phyloP scores from a whole-genome alignment of 2,888 invertebrate species.

The Thymelicus lineola region DNA sequence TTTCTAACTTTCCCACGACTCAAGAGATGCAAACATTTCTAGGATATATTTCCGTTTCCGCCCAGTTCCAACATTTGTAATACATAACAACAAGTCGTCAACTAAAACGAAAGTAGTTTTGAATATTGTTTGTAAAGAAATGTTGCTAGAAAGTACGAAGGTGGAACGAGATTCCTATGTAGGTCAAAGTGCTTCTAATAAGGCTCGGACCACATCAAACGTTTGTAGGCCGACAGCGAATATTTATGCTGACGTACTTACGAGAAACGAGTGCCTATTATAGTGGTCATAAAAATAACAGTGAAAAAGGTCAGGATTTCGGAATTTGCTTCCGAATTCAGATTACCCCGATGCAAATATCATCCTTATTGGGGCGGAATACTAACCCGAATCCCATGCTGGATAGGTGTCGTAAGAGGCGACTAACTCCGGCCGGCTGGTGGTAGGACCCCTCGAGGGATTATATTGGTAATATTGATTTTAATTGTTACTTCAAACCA shows the following conservation, averaged over 20 bases:
- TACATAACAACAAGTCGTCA: conserved; percentile 13
- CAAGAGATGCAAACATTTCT: conserved; percentile 8
- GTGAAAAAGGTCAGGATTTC: too few species aligned
- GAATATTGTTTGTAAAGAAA: conserved; percentile 44
- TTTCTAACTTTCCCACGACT: conserved; percentile 23
- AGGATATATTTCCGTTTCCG: conserved; percentile 29
- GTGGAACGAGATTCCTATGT: conserved; percentile 46
- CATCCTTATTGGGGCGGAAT: too few species aligned
- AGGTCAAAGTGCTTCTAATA: conserved; percentile 47
- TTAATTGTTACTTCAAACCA: too few species aligned
- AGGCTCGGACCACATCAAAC: conserved; percentile 16
- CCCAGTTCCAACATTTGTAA: conserved; percentile 12
- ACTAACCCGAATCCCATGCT: too few species aligned
- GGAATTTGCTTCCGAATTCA: too few species aligned
- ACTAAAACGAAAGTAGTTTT: conserved; percentile 44
- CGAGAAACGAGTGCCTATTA: neutral
- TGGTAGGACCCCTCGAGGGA: too few species aligned
- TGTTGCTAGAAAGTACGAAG: conserved; percentile 49
- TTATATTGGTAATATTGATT: too few species aligned
- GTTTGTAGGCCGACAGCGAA: conserved; percentile 5
- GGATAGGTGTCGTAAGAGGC: too few species aligned
- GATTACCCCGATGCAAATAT: too few species aligned
- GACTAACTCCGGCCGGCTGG: too few species aligned
- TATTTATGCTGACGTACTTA: neutral
- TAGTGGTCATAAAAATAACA: too few species aligned